phyloP scores from a whole-genome alignment of 2,888 invertebrate genomes.

The Helleia helle region DNA sequence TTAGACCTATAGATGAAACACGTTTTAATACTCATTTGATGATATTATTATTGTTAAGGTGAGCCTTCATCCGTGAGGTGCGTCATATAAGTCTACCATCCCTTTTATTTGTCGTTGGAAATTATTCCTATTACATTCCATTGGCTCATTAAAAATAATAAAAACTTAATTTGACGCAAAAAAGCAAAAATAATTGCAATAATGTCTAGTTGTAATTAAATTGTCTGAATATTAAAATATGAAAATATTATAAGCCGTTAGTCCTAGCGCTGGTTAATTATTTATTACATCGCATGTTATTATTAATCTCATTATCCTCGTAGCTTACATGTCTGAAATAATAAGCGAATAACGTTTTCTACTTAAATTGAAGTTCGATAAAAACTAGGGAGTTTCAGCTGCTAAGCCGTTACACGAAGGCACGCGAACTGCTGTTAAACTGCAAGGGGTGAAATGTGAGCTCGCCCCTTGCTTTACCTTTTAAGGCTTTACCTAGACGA shows the following conservation, averaged over 20 bases:
- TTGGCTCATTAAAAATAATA: too few relatives aligned
- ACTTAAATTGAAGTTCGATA: conserved; percentile 50
- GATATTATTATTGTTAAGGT: too few relatives aligned
- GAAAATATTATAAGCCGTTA: conserved; percentile 4
- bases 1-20: too few relatives aligned
- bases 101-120: too few relatives aligned
- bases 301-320: conserved; percentile 15
- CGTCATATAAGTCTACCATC: too few relatives aligned
- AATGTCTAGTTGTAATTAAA: too few relatives aligned
- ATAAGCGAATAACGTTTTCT: conserved; percentile 29
- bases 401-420: conserved; percentile 50
- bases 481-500: conserved; percentile 5
- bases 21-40: too few relatives aligned
- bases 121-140: too few relatives aligned
- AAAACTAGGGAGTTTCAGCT: conserved; percentile 51
- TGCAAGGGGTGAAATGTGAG: not conserved
- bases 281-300: conserved; percentile 13
- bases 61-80: too few relatives aligned
- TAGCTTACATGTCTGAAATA: conserved; percentile 25
- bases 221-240: too few relatives aligned
- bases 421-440: conserved; percentile 38
- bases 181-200: too few relatives aligned
- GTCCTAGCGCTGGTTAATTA: not conserved
- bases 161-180: too few relatives aligned
- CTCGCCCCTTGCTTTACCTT: not conserved